Percentiles rank a stretch among this genome's conserved stretches.
Conservation (phyloP, 2,888 invertebrate genomes). For the Campoplex nolae region DNA sequence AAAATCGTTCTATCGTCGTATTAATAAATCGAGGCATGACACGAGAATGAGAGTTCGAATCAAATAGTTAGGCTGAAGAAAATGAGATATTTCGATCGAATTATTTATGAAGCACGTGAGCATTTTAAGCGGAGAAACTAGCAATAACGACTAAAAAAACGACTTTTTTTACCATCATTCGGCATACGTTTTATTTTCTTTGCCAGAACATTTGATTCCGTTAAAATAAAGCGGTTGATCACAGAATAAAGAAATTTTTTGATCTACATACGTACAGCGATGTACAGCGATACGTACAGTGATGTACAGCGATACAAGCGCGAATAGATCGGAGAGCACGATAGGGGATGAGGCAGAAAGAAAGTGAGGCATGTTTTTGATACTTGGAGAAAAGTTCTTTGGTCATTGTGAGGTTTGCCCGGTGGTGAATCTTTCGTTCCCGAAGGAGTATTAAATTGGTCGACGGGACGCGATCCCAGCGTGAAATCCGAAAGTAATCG, state of each 20-base stretch:
- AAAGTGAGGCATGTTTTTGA: constrained; percentile 26
- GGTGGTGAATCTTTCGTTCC: constrained; percentile 55
- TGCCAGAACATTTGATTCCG: neutral
- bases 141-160: neutral
- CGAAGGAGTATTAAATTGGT: constrained; percentile 72
- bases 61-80: neutral
- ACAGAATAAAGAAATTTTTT: neutral
- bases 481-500: constrained; percentile 79
- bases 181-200: no score
- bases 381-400: constrained; percentile 62
- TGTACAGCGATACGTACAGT: constrained; percentile 3
- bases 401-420: constrained; percentile 54
- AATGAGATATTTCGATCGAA: neutral
- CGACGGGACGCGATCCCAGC: constrained; percentile 72
- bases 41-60: neutral
- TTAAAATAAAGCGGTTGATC: neutral
- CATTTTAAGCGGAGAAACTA: neutral
- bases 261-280: neutral
- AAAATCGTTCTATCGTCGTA: neutral
- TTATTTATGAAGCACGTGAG: neutral
- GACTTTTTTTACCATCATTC: no score
- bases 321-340: constrained; percentile 9
- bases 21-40: neutral
- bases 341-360: neutral
- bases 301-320: constrained; percentile 4